A percentile compares a stretch with the other conserved stretches of the same genome.
Conservation (phyloP, 2,797 vertebrate genomes). For the Phrynocephalus guinanensis region DNA sequence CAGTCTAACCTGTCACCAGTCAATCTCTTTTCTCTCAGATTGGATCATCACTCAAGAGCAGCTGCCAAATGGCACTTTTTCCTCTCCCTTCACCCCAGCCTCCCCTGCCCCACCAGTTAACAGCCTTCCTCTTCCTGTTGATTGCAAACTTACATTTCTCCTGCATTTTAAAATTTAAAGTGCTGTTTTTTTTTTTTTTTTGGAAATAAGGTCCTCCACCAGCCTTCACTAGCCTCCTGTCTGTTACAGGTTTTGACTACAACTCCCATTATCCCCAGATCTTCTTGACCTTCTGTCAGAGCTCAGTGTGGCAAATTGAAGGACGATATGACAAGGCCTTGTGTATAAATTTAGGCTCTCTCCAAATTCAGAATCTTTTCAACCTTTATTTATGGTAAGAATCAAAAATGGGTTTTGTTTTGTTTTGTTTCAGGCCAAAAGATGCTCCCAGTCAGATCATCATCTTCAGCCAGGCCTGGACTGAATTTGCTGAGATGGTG, state of each 20-base stretch:
- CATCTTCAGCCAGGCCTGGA: background rate
- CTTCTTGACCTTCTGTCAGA: background rate
- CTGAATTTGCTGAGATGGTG: background rate
- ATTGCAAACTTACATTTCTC: background rate
- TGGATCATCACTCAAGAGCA: background rate
- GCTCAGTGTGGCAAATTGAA: background rate
- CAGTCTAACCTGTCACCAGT: constrained; percentile 10
- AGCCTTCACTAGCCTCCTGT: background rate
- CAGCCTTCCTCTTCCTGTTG: background rate
- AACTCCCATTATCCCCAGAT: background rate
- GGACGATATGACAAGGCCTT: background rate
- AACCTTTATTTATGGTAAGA: background rate
- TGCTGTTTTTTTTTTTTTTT: background rate
- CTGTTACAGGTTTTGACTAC: background rate
- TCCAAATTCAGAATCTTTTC: background rate
- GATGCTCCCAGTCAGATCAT: background rate
- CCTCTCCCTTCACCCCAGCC: background rate
- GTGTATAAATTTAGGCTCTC: background rate
- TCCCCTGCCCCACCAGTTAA: background rate
- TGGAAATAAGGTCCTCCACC: background rate
- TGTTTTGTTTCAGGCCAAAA: background rate
- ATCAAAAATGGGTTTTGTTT: background rate
- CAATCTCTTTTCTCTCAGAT: background rate
- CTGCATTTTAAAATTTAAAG: background rate
- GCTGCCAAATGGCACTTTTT: background rate